A percentile compares a stretch with the other conserved stretches of the same genome.
Conservation (phyloP, 1,140 invertebrate genomes). For the Tetramorium parvispinum region DNA sequence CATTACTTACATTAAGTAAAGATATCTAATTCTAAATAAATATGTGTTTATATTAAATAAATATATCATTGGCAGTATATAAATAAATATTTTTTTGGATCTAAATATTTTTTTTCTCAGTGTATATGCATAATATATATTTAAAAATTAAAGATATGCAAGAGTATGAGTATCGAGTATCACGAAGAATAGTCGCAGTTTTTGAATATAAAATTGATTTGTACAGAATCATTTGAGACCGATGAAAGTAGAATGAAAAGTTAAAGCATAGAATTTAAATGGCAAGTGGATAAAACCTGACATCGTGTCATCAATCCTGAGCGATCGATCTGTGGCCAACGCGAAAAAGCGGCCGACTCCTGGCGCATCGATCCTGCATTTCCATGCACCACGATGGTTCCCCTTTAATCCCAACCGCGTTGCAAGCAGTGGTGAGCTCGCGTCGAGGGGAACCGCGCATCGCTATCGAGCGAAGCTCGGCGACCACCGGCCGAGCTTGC, state of each 20-base stretch:
- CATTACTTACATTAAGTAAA: no score
- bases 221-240: neutral
- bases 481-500: conserved; percentile 78
- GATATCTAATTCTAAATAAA: no score
- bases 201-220: neutral
- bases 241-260: neutral
- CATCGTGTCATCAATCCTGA: conserved; percentile 63
- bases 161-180: neutral
- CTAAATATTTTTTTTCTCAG: no score
- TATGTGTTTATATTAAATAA: no score
- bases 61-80: no score
- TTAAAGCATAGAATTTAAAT: conserved; percentile 21
- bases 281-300: conserved; percentile 57
- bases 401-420: conserved; percentile 82
- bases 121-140: no score
- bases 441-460: conserved; percentile 82
- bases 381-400: conserved; percentile 74
- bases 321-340: conserved; percentile 66
- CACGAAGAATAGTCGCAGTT: neutral
- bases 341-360: conserved; percentile 67
- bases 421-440: conserved; percentile 81
- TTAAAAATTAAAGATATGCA: neutral
- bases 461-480: conserved; percentile 83
- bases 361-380: conserved; percentile 72
- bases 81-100: no score